Percentiles rank a stretch among this genome's conserved stretches.
Evolutionary conservation across 2,888 invertebrate species (phyloP).

Genomic region (Sinelater perroti): DNA sequence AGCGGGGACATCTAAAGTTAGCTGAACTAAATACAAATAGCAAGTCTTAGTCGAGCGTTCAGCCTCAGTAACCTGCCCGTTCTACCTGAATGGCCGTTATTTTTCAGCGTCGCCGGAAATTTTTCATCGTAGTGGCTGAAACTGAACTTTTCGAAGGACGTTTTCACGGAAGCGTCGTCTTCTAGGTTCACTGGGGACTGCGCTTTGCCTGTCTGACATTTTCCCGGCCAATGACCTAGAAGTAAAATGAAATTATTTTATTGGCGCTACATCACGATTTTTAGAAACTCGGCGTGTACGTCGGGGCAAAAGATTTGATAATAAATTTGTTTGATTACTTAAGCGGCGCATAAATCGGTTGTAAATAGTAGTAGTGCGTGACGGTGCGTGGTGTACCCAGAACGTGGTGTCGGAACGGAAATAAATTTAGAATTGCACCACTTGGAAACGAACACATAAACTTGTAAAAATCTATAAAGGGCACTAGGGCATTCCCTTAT

Average conservation of each 20-base stretch:
- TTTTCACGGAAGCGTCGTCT: slow-evolving; percentile 64
- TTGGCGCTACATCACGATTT: too few species aligned
- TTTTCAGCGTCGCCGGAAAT: slow-evolving; percentile 64
- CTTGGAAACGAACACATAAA: too few species aligned
- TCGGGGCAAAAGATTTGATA: too few species aligned
- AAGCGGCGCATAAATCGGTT: too few species aligned
- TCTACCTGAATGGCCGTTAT: slow-evolving; percentile 77
- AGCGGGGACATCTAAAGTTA: slow-evolving; percentile 49
- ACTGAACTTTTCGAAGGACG: slow-evolving; percentile 61
- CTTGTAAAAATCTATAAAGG: too few species aligned
- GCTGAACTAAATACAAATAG: slow-evolving; percentile 49
- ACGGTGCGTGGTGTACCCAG: too few species aligned
- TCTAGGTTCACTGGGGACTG: slow-evolving; percentile 84
- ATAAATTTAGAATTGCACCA: too few species aligned
- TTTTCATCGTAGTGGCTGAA: slow-evolving; percentile 67
- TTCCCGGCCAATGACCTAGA: slow-evolving; percentile 68
- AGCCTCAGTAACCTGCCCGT: background rate
- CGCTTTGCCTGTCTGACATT: slow-evolving; percentile 68
- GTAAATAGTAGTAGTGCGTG: too few species aligned
- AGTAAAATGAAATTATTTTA: background rate
- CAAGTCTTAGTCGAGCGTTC: background rate
- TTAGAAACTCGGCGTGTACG: too few species aligned
- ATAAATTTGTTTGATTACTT: too few species aligned
- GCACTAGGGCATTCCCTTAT: too few species aligned
- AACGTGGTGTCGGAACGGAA: too few species aligned